Percentiles rank a stretch among this genome's conserved stretches.
phyloP scores from a whole-genome alignment of 2,888 invertebrate species.

The Amblyjoppa proteus region DNA sequence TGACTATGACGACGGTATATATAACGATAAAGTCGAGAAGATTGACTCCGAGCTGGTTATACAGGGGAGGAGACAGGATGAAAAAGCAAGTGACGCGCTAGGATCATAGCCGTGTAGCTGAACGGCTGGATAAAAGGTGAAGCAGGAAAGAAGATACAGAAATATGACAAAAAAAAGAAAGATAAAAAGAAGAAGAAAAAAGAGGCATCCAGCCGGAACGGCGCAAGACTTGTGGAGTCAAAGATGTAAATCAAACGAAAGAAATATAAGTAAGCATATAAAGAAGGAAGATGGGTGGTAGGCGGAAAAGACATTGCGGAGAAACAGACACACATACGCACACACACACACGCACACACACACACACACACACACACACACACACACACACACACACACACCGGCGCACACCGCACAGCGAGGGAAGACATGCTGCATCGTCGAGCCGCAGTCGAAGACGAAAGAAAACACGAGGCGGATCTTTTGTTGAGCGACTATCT shows the following conservation, averaged over 20 bases:
- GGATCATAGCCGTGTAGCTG: conserved; percentile 10
- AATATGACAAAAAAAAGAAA: not conserved
- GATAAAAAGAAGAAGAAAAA: not conserved
- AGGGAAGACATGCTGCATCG: conserved; percentile 61
- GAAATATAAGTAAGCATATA: conserved; percentile 56
- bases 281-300: not conserved
- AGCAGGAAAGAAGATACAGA: conserved; percentile 8
- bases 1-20: conserved; percentile 36
- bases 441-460: conserved; percentile 58
- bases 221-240: conserved; percentile 21
- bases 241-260: conserved; percentile 63
- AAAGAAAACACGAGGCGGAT: conserved; percentile 56
- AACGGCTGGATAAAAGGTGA: not conserved
- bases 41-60: conserved; percentile 40
- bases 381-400: not conserved
- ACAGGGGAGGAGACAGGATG: conserved; percentile 37
- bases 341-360: not conserved
- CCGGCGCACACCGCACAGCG: conserved; percentile 5
- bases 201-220: not conserved
- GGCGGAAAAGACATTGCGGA: conserved; percentile 36
- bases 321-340: conserved; percentile 5
- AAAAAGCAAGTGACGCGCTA: conserved; percentile 1
- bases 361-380: not conserved
- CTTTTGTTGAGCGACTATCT: conserved; percentile 55
- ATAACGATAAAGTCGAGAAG: conserved; percentile 52